Base-by-base conservation (phyloP, 2,888 invertebrate genomes). In the Pemphredon lugubris region DNA sequence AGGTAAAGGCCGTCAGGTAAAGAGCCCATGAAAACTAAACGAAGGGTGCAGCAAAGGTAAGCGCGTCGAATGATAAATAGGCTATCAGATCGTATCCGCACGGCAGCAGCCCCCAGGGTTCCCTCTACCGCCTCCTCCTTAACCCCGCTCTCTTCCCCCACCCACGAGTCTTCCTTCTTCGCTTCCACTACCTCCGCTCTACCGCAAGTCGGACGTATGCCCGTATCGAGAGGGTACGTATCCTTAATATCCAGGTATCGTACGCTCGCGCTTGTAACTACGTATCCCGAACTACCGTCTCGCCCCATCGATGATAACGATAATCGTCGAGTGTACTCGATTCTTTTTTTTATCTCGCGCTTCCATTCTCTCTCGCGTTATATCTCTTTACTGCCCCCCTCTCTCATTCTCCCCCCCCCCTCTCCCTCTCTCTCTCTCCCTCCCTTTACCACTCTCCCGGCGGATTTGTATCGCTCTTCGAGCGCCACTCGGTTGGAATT, bases 61-160 rank as follows among this genome's bases (percentile, higher is more conserved):
- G 69, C 74, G 21, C 63, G 67, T 42, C 75, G 72, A 77, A 82
- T 77, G 80, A 81, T 82, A 81, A 81, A 81, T 80, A 79, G 79
- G 67, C 72, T 79, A 81, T 82, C 82, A 61, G 77, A 79, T 81
- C 66, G 74, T 82, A 80, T 80, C 80, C 72, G 55, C 50, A 54
- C 51, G 45, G 53, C 58, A 47, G 67, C 73, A 77, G 61, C 64
- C 82, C 63, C 32, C 45, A 13, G 70, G 75, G 59, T 20, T 55
- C 53, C 21, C 20, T 30, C 16, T 39, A 21, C 16, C 48, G 44
- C 30, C 55, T 32, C 40, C 55, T 48, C 23, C 58, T 37, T 42
- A 30, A 39, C 64, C n/a, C n/a, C n/a, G n/a, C n/a, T 18, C 18
- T 39, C 26, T 59, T 59, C 53, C 39, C 57, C 44, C 32, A 26